These are phyloP conservation scores for Dinocampus coccinellae DNA, from an alignment of 2,888 invertebrate genomes.

Conservation along the genomic window DNA sequence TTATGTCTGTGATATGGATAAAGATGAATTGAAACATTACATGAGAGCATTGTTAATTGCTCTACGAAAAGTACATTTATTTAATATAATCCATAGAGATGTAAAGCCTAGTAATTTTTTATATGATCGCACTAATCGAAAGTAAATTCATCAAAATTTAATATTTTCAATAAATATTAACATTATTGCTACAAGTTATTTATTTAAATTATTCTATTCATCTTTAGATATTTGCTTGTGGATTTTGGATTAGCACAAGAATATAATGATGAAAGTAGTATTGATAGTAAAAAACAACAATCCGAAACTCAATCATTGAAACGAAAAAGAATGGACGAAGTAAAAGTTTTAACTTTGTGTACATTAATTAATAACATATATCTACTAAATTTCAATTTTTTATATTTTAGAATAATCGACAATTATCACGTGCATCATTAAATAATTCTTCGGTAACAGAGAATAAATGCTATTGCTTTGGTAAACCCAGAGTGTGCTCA, in stretches of 20 bases:
- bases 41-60: conserved; percentile 86
- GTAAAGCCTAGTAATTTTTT: conserved; percentile 94
- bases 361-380: conserved; percentile 7
- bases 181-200: not conserved
- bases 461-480: conserved; percentile 77
- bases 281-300: conserved; percentile 35
- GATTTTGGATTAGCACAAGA: conserved; percentile 92
- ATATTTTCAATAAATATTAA: conserved; percentile 1
- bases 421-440: conserved; percentile 10
- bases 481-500: conserved; percentile 77
- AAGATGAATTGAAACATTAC: conserved; percentile 80
- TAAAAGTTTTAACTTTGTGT: conserved; percentile 41
- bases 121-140: conserved; percentile 79
- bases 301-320: conserved; percentile 44
- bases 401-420: not conserved
- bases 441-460: conserved; percentile 46
- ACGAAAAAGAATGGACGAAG: conserved; percentile 59
- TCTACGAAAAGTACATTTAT: conserved; percentile 83
- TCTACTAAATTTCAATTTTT: not conserved
- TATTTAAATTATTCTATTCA: not conserved
- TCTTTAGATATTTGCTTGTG: conserved; percentile 79
- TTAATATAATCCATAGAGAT: conserved; percentile 89
- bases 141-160: conserved; percentile 65
- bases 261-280: conserved; percentile 57
- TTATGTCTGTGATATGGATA: conserved; percentile 79